Base-by-base conservation (phyloP, 2,113 vertebrate genomes). In the Misgurnus mizolepis region DNA sequence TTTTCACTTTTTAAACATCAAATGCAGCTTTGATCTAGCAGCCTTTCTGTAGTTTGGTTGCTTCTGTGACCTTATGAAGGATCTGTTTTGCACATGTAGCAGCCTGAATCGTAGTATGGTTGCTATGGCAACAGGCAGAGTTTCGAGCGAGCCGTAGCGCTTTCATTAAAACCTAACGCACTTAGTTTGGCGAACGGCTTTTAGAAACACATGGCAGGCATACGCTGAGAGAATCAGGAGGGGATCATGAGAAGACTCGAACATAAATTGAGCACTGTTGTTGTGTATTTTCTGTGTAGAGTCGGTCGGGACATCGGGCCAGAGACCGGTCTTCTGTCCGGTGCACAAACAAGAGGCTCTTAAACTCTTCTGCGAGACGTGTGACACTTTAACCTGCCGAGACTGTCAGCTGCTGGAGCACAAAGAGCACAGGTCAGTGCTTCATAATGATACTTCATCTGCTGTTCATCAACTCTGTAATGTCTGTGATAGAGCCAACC, bases 311-410 rank as follows among this genome's bases (percentile, higher is more conserved):
- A 83, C 94, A 22, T 93, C 98, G 64, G 97, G 96, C 88, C 97
- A 97, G 88, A 94, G 96, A 86, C 96, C 94, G 39, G 97, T 99
- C 85, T 99, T 98, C 91, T 99, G 98, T 90, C 98, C 97, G 78
- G 84, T 98, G 66, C 98, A 99, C 93, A 99, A 96, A 90, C 97
- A 99, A 93, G 98, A 99, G 83, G 95, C 97, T 0, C 92, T 99
- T 86, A 99, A 99, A 91, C 95, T 99, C 82, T 99, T 96, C 91
- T 99, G 98, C 90, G 98, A 99, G 89, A 98, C 97, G 15, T 99
- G 98, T 85, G 97, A 99, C 90, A 96, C 96, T 80, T 89, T 99
- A 89, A 99, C 98, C 12, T 99, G 97, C 91, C 93, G 98, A 89
- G 98, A 99, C 91, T 99, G 98, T 83, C 98, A 99, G 90, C 92